Percentiles rank a stretch among this genome's conserved stretches.
Evolutionary conservation across 2,113 vertebrate genomes (phyloP).

Genomic region (Polypterus bichir): DNA sequence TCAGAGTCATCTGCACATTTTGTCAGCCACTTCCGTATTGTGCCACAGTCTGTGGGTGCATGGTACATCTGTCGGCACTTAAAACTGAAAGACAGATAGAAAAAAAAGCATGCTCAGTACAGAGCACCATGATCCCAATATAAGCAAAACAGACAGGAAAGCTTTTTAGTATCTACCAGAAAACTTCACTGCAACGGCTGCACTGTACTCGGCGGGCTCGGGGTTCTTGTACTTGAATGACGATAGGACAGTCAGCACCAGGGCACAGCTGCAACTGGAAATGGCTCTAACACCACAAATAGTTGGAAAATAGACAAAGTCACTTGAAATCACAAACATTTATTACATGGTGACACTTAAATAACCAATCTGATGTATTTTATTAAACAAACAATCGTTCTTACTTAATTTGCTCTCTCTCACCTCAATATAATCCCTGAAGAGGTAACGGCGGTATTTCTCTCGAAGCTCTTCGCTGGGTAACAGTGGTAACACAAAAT

Average conservation of each 20-base stretch:
- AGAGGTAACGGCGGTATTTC: constrained; percentile 99
- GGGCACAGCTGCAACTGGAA: constrained; percentile 97
- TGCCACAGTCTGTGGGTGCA: constrained; percentile 94
- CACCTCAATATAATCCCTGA: constrained; percentile 97
- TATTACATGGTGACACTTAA: no score
- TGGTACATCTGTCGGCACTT: constrained; percentile 99
- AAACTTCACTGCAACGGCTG: constrained; percentile 91
- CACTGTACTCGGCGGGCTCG: constrained; percentile 93
- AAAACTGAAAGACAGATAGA: constrained; percentile 55
- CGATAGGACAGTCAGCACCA: constrained; percentile 94
- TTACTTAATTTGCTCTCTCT: constrained; percentile 14
- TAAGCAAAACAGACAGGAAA: background rate
- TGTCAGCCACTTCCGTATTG: constrained; percentile 94
- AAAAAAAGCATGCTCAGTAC: constrained; percentile 1
- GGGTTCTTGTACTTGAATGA: constrained; percentile 96
- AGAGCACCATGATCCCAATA: background rate
- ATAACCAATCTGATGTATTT: no score
- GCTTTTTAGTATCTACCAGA: constrained; percentile 65
- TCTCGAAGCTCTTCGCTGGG: constrained; percentile 90
- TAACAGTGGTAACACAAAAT: constrained; percentile 90
- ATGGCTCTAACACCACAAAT: constrained; percentile 69
- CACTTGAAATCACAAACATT: no score
- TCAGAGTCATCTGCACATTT: constrained; percentile 99
- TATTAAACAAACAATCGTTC: no score
- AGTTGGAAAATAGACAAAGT: no score